phyloP scores from a whole-genome alignment of 2,797 vertebrate species.

The Sorex maritimensis region DNA sequence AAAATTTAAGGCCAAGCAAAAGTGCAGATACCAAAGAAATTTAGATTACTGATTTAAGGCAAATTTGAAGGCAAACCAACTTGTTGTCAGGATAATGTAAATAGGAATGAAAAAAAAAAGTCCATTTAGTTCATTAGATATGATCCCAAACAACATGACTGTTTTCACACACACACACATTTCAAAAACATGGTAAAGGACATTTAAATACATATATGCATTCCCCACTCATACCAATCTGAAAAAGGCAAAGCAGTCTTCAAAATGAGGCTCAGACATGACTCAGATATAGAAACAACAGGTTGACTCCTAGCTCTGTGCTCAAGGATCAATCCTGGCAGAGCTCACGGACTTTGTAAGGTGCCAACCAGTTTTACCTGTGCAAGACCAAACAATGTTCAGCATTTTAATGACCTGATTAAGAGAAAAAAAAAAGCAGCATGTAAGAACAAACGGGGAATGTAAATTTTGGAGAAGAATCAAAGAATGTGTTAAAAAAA shows the following conservation, averaged over 20 bases:
- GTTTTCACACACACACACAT: too few species aligned
- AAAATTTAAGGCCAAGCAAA: background rate
- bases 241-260: background rate
- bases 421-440: background rate
- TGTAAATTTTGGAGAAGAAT: background rate
- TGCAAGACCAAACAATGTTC: too few species aligned
- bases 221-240: background rate
- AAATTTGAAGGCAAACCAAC: background rate
- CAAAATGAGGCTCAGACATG: background rate
- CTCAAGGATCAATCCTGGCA: too few species aligned
- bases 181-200: background rate
- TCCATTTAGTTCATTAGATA: background rate
- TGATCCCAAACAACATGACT: conserved; percentile 82
- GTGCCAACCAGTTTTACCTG: too few species aligned
- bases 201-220: background rate
- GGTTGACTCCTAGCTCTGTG: too few species aligned
- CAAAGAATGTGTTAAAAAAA: conserved; percentile 18
- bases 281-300: background rate
- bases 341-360: background rate
- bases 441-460: background rate
- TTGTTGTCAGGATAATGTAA: background rate
- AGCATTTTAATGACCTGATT: background rate
- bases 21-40: background rate
- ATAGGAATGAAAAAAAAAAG: background rate
- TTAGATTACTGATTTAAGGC: background rate